Evolutionary conservation across 2,797 vertebrate species (phyloP).

Genomic region (Gallinago nigripennis): DNA sequence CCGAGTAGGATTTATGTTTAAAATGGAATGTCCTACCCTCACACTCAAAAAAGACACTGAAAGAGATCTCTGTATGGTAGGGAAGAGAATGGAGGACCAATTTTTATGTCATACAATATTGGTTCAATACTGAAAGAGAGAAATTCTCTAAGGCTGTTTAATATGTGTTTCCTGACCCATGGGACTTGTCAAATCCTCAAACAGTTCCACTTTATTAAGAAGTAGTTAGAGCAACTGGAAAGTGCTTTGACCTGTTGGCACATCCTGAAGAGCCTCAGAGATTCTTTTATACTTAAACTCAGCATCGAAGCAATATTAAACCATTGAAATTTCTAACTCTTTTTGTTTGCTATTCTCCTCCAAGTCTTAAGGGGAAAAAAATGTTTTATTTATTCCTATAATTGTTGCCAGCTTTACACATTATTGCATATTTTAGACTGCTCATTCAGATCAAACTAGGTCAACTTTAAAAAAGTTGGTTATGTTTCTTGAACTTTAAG

Average conservation of each 20-base stretch:
- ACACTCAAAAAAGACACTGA: neutral
- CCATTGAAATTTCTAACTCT: neutral
- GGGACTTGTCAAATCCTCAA: conserved; percentile 67
- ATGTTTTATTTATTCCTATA: neutral
- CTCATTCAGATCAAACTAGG: neutral
- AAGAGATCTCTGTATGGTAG: conserved; percentile 3
- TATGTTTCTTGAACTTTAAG: neutral
- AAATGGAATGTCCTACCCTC: neutral
- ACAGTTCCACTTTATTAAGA: conserved; percentile 67
- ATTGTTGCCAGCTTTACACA: neutral
- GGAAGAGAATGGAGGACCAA: neutral
- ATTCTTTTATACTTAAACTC: conserved; percentile 54
- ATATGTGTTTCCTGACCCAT: conserved; percentile 59
- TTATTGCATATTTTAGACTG: neutral
- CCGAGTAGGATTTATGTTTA: neutral
- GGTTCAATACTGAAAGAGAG: conserved; percentile 33
- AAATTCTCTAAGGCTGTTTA: conserved; percentile 45
- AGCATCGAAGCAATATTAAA: conserved; percentile 9
- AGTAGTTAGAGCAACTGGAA: conserved; percentile 54
- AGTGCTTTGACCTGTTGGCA: conserved; percentile 56
- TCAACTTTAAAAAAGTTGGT: neutral
- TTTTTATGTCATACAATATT: conserved; percentile 24
- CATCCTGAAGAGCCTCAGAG: conserved; percentile 52
- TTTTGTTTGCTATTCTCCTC: neutral
- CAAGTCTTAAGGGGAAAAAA: neutral